Conservation (phyloP, 2,113 vertebrate species). For the Spea bombifrons region DNA sequence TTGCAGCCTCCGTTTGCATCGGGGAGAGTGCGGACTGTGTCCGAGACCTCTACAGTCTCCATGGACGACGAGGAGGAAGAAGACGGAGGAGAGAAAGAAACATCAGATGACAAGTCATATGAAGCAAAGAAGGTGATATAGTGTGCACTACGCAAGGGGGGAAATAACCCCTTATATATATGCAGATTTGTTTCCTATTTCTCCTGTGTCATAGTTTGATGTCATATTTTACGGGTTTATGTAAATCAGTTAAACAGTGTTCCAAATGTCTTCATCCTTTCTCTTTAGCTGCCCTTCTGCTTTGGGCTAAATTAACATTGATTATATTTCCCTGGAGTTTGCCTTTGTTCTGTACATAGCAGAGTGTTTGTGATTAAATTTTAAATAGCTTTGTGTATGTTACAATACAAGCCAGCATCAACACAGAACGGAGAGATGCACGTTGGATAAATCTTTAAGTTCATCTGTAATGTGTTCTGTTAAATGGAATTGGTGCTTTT, state of each 20-base stretch:
- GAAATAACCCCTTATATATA: not conserved
- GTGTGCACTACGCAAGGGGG: not conserved
- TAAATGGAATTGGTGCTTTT: constrained; percentile 42
- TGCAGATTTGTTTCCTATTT: constrained; percentile 3
- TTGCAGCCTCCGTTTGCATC: not conserved
- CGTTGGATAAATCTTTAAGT: constrained; percentile 43
- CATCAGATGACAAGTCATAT: not conserved
- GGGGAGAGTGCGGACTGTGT: constrained; percentile 34
- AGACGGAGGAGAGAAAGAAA: not conserved
- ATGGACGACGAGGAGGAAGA: constrained; percentile 45
- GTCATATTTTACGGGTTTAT: constrained; percentile 1
- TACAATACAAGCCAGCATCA: constrained; percentile 33
- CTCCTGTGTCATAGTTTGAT: not conserved
- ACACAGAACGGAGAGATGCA: constrained; percentile 25
- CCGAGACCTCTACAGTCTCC: constrained; percentile 53
- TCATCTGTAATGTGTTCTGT: constrained; percentile 36
- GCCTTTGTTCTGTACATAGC: constrained; percentile 40
- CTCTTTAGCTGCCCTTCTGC: constrained; percentile 24
- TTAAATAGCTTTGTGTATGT: constrained; percentile 42
- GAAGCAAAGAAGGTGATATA: constrained; percentile 56
- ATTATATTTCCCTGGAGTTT: constrained; percentile 42
- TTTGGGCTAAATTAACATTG: constrained; percentile 40
- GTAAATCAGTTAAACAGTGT: constrained; percentile 16
- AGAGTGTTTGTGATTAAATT: constrained; percentile 43
- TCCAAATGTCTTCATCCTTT: constrained; percentile 15